A percentile compares a stretch with the other conserved stretches of the same genome.
Conservation (phyloP, 2,113 vertebrate genomes). For the Equus quagga region DNA sequence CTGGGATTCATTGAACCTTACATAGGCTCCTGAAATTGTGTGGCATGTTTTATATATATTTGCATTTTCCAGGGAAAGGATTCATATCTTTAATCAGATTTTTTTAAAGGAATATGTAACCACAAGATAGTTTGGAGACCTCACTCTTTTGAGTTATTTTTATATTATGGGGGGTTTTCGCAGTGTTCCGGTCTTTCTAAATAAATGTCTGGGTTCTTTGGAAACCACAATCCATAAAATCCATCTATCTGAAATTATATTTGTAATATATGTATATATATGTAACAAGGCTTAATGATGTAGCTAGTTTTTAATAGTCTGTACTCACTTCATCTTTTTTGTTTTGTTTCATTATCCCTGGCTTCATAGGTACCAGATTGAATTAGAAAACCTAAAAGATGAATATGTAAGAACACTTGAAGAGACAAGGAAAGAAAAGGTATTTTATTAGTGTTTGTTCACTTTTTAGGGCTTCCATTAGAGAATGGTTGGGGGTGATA, state of each 20-base stretch:
- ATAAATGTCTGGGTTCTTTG: conserved; percentile 42
- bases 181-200: conserved; percentile 10
- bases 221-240: conserved; percentile 2
- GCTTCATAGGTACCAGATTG: conserved; percentile 91
- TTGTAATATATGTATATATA: background rate
- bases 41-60: background rate
- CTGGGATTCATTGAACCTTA: background rate
- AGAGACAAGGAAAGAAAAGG: conserved; percentile 97
- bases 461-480: background rate
- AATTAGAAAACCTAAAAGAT: conserved; percentile 94
- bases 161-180: background rate
- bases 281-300: conserved; percentile 5
- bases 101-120: background rate
- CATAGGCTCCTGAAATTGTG: background rate
- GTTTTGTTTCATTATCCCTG: conserved; percentile 54
- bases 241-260: background rate
- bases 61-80: conserved; percentile 44
- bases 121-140: background rate
- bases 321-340: conserved; percentile 37
- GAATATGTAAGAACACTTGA: conserved; percentile 93
- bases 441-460: conserved; percentile 75
- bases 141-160: background rate
- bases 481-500: background rate
- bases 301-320: conserved; percentile 45
- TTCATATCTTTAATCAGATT: background rate